A percentile compares a stretch with the other conserved stretches of the same genome.
phyloP scores from a whole-genome alignment of 2,888 invertebrate species.

The Tupiocoris notatus region DNA sequence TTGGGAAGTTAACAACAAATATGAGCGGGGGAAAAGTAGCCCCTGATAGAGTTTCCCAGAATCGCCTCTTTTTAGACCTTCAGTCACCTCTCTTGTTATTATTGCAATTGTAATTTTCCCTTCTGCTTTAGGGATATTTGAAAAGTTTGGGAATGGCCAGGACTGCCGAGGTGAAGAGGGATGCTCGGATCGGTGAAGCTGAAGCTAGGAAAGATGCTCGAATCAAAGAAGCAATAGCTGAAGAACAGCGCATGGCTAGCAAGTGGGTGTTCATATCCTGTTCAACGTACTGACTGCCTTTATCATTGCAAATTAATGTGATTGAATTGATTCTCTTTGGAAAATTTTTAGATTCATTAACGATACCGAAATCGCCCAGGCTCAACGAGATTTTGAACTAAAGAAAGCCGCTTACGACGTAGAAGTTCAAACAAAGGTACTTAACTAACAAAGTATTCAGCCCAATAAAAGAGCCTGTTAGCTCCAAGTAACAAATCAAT shows the following conservation, averaged over 20 bases:
- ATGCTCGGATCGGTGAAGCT: slow-evolving; percentile 95
- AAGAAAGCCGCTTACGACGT: slow-evolving; percentile 97
- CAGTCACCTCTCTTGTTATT: too few relatives aligned
- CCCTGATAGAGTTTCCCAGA: too few relatives aligned
- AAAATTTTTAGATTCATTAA: slow-evolving; percentile 82
- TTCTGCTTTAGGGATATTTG: slow-evolving; percentile 69
- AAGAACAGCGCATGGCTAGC: slow-evolving; percentile 93
- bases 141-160: slow-evolving; percentile 93
- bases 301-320: not conserved
- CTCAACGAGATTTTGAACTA: slow-evolving; percentile 92
- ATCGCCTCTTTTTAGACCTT: too few relatives aligned
- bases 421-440: slow-evolving; percentile 89
- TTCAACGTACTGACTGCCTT: not conserved
- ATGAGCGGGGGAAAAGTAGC: too few relatives aligned
- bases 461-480: slow-evolving; percentile 1
- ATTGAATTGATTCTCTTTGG: too few relatives aligned
- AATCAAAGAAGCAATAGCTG: slow-evolving; percentile 93
- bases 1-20: too few relatives aligned
- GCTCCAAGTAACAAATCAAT: not conserved
- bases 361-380: slow-evolving; percentile 96
- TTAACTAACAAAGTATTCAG: not conserved
- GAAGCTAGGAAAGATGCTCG: slow-evolving; percentile 90
- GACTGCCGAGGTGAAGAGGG: slow-evolving; percentile 91
- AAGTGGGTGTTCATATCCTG: slow-evolving; percentile 57
- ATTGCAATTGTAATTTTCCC: too few relatives aligned